Evolutionary conservation across 2,797 vertebrate species (phyloP), one percentile per base, ranked within the genome.

Genomic region (Anabacerthia variegaticeps): DNA sequence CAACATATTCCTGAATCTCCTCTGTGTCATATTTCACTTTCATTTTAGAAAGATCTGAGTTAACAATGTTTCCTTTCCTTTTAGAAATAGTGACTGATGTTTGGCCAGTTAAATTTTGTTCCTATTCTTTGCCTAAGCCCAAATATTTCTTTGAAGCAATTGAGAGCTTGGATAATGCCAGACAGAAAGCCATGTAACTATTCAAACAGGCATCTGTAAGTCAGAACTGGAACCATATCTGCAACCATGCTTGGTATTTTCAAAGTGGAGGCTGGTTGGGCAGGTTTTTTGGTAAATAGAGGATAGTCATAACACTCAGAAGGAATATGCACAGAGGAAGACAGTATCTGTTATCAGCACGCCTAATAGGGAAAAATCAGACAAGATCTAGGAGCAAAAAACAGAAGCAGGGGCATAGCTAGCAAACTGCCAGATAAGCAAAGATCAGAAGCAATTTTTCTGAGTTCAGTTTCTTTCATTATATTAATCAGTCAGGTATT

Each of bases 401-500:
- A 21, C 30, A 66, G 67, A 89, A 73, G 54, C 43, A 88, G 41
- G 43, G 43, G 37, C 9, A 7, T 39, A 89, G 65, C 37, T 81
- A 90, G 43, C 46, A 69, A 95, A 69, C 66, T 88, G 39, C 51
- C 39, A 79, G 66, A 90, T 93, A 93, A 84, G 69, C 51, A 76
- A 69, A 76, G 82, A 92, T 83, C 2, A 17, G 58, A 91, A 95
- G 51, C 83, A 81, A 66, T 92, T 94, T 93, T 44, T 88, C 48
- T 63, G 51, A 92, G 51, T 88, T 96, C 77, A 66, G 39, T 36
- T 36, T 95, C 92, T 36, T 36, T 95, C 92, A 92, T 95, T 93
- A 81, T 78, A 78, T 86, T 94, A 90, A 95, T 97, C 83, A 84
- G 48, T 67, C 48, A 86, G 48, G 55, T 92, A 86, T 91, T 94